Percentiles rank a stretch among this genome's conserved stretches.
Evolutionary conservation across 2,113 vertebrate genomes (phyloP).

Genomic region (Copsychus sechellarum): DNA sequence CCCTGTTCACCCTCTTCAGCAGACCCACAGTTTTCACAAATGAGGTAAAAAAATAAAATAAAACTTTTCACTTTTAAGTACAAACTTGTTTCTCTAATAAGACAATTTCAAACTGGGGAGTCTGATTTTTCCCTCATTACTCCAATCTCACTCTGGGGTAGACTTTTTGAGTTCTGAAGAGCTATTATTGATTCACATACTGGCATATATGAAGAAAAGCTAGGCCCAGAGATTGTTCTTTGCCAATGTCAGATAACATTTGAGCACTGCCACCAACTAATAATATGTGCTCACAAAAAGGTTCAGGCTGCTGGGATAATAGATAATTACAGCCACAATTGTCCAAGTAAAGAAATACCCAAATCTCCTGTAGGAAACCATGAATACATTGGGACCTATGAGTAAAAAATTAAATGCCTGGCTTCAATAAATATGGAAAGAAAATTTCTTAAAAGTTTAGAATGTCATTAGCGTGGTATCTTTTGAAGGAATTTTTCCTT

Average conservation of each 20-base stretch:
- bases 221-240: slow-evolving; percentile 39
- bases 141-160: slow-evolving; percentile 1
- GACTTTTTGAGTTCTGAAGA: slow-evolving; percentile 33
- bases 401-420: slow-evolving; percentile 39
- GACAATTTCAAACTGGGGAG: neutral
- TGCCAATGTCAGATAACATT: slow-evolving; percentile 30
- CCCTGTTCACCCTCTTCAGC: neutral
- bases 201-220: slow-evolving; percentile 35
- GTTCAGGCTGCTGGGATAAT: slow-evolving; percentile 19
- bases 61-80: neutral
- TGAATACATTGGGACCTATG: slow-evolving; percentile 6
- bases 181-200: slow-evolving; percentile 38
- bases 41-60: neutral
- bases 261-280: slow-evolving; percentile 29
- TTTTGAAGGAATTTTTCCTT: slow-evolving; percentile 50
- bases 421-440: slow-evolving; percentile 59
- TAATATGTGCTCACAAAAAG: slow-evolving; percentile 35
- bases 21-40: neutral
- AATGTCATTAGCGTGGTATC: slow-evolving; percentile 32
- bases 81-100: slow-evolving; percentile 18
- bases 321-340: slow-evolving; percentile 52
- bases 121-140: slow-evolving; percentile 49
- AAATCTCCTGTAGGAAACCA: slow-evolving; percentile 47
- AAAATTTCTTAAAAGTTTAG: slow-evolving; percentile 63
- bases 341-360: slow-evolving; percentile 46